These are phyloP conservation scores for Hoplias malabaricus DNA, from an alignment of 2,113 vertebrate genomes.

Conservation along the genomic window DNA sequence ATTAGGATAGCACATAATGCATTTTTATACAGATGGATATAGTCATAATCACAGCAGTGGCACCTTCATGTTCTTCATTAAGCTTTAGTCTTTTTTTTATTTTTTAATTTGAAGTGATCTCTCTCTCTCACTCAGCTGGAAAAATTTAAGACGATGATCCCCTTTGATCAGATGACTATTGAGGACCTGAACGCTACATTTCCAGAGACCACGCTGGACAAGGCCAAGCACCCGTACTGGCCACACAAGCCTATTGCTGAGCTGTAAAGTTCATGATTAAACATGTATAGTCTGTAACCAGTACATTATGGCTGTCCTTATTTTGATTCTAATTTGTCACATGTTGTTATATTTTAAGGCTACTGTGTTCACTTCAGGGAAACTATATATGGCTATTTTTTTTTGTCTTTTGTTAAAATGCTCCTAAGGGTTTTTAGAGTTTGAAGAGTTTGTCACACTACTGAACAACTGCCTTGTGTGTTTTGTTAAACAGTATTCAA, in stretches of 20 bases:
- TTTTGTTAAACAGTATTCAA: too few relatives aligned
- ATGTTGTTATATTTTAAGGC: background rate
- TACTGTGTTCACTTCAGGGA: too few relatives aligned
- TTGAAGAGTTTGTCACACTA: too few relatives aligned
- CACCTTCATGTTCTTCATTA: too few relatives aligned
- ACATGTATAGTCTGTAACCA: background rate
- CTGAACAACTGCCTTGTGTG: too few relatives aligned
- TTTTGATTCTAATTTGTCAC: background rate
- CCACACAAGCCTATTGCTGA: slow-evolving; percentile 84
- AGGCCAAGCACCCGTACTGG: slow-evolving; percentile 85
- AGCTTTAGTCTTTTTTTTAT: background rate
- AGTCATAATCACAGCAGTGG: too few relatives aligned
- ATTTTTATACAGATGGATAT: too few relatives aligned
- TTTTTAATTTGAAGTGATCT: background rate
- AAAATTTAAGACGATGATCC: slow-evolving; percentile 84
- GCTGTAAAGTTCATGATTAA: slow-evolving; percentile 64
- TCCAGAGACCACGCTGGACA: slow-evolving; percentile 86
- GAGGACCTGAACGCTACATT: slow-evolving; percentile 79
- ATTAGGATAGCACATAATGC: background rate
- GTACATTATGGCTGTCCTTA: background rate
- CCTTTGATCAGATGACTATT: slow-evolving; percentile 90
- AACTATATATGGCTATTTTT: too few relatives aligned
- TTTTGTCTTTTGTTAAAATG: too few relatives aligned
- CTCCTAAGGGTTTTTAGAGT: too few relatives aligned
- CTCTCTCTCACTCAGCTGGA: slow-evolving; percentile 72